Base-by-base conservation (phyloP, 2,113 vertebrate genomes). In the Anthoscopus minutus region DNA sequence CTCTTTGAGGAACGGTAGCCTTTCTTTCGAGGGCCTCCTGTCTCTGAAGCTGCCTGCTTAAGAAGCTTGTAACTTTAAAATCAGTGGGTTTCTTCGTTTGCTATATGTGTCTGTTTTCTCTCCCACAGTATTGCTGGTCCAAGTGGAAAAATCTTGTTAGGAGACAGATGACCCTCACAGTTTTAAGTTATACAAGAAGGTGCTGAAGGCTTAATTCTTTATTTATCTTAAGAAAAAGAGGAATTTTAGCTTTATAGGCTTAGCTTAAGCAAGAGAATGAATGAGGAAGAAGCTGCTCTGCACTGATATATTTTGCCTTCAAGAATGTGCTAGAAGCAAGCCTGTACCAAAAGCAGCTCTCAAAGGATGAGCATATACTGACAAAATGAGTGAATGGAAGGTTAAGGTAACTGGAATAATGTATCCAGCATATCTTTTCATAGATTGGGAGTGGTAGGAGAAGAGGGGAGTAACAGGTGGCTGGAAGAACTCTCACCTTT, bases 291-390 rank as follows among this genome's bases (percentile, higher is more conserved):
- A 7, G 38, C 37, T 56, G 16, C 33, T 56, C 19, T 77, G 30
- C 40, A 48, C 10, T 81, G 44, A 17, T 76, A 21, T 66, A 23
- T 69, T 87, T 80, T 13, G 10, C 33, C 42, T 86, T 82, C 35
- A 54, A n/a, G 54, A 79, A 69, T 1, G 1, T 31, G 24, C 33
- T 92, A 56, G 40, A 44, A 50, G 8, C 24, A 25, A 50, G 30
- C 30, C 45, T 77, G 25, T 69, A 15, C 24, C 35, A 51, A 66
- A 58, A 93, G 13, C 21, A 31, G 38, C 62, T 91, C 66, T 62
- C 71, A 65, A 40, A 83, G 42, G 53, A 58, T 0, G 0, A 0
- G 0, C 5, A 3, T 14, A 2, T 24, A 17, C 28, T 57, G 82
- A 44, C 56, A 61, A 82, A 80, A 11, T 31, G 50, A 48, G 31